phyloP scores from a whole-genome alignment of 2,888 invertebrate genomes.

The Brenthis daphne region DNA sequence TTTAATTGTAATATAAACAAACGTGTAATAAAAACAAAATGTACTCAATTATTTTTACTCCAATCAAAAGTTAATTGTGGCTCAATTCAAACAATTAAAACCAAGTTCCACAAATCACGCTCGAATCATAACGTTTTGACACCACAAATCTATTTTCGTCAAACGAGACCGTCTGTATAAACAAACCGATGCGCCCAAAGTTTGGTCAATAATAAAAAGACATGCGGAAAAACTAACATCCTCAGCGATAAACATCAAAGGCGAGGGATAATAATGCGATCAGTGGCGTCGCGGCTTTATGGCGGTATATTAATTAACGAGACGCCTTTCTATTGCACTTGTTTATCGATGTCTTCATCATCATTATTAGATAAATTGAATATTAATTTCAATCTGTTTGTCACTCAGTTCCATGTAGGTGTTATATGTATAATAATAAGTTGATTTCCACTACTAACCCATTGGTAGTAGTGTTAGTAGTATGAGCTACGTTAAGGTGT shows the following conservation, averaged over 20 bases:
- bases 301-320: conserved; percentile 62
- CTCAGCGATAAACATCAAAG: conserved; percentile 77
- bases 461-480: too few relatives aligned
- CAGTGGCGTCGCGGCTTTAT: conserved; percentile 70
- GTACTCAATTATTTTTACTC: too few relatives aligned
- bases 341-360: conserved; percentile 31
- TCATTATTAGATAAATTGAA: conserved; percentile 9
- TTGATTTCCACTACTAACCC: too few relatives aligned
- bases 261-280: conserved; percentile 70
- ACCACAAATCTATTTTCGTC: conserved; percentile 78
- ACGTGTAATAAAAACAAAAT: too few relatives aligned
- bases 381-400: background rate
- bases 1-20: too few relatives aligned
- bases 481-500: too few relatives aligned
- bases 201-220: conserved; percentile 81
- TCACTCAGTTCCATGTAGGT: background rate
- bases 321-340: conserved; percentile 36
- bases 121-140: conserved; percentile 73
- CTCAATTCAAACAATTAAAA: conserved; percentile 26
- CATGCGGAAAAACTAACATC: conserved; percentile 83
- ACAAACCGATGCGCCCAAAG: conserved; percentile 78
- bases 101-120: conserved; percentile 55
- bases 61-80: background rate
- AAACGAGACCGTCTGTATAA: conserved; percentile 71
- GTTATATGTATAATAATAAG: too few relatives aligned